phyloP scores from a whole-genome alignment of 2,888 invertebrate species.

The Cosmorhoe ocellata region DNA sequence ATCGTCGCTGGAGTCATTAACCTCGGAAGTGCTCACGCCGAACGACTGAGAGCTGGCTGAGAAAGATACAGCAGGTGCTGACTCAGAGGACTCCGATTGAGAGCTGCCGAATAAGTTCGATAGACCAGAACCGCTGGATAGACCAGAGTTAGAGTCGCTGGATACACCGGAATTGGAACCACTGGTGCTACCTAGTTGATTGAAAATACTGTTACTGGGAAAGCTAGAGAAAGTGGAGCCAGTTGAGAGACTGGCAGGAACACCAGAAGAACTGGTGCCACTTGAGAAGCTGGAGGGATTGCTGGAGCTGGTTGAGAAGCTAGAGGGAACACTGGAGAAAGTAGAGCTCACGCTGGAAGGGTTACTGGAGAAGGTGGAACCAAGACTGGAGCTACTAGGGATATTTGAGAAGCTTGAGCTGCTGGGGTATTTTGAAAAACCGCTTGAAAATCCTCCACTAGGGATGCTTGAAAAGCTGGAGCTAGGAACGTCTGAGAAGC shows the following conservation, averaged over 20 bases:
- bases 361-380: not conserved
- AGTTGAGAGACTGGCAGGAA: slow-evolving; percentile 1
- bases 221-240: slow-evolving; percentile 1
- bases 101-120: slow-evolving; percentile 9
- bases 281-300: not conserved
- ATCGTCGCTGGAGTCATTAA: slow-evolving; percentile 2
- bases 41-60: slow-evolving; percentile 8
- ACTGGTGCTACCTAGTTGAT: slow-evolving; percentile 1
- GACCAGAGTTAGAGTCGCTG: not conserved
- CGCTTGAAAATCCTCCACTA: slow-evolving; percentile 15
- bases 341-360: slow-evolving; percentile 3
- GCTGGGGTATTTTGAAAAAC: slow-evolving; percentile 6
- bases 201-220: not conserved
- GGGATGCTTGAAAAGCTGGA: slow-evolving; percentile 3
- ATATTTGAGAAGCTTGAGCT: slow-evolving; percentile 4
- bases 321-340: not conserved
- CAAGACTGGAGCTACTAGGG: slow-evolving; percentile 9
- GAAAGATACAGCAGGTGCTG: slow-evolving; percentile 10
- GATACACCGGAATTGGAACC: not conserved
- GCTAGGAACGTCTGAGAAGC: slow-evolving; percentile 2
- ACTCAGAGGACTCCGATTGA: slow-evolving; percentile 16
- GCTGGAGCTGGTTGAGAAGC: not conserved
- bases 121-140: slow-evolving; percentile 6
- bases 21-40: slow-evolving; percentile 1
- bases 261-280: not conserved